Conservation (phyloP, 2,888 invertebrate genomes). For the Eupithecia abbreviata region DNA sequence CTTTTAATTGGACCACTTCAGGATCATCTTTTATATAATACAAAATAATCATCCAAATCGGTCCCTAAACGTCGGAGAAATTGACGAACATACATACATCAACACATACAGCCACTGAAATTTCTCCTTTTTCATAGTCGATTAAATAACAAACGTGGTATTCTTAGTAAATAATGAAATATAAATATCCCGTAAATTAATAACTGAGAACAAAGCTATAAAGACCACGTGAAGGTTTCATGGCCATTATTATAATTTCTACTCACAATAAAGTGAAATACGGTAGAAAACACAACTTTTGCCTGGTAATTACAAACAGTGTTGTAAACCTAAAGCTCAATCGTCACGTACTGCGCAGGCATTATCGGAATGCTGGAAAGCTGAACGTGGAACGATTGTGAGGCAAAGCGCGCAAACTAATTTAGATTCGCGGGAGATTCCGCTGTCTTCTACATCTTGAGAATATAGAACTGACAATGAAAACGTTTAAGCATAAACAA, state of each 20-base stretch:
- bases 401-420: constrained; percentile 67
- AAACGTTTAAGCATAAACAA: background rate
- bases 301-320: background rate
- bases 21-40: no score
- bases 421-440: constrained; percentile 75
- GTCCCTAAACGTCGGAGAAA: no score
- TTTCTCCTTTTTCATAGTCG: no score
- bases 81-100: no score
- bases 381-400: constrained; percentile 40
- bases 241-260: background rate
- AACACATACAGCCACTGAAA: no score
- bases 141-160: background rate
- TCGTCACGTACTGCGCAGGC: constrained; percentile 47
- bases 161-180: background rate
- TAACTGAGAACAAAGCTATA: background rate
- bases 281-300: background rate
- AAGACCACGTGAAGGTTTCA: background rate
- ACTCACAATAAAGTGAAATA: background rate
- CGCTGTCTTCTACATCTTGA: constrained; percentile 41
- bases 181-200: background rate
- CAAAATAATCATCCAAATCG: no score
- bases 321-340: constrained; percentile 38
- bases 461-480: constrained; percentile 41
- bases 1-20: no score
- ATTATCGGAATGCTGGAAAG: constrained; percentile 66